Percentiles rank a stretch among this genome's conserved stretches.
These are phyloP conservation scores for Agrenia bidenticulata DNA, from an alignment of 2,888 invertebrate genomes.

Conservation along the genomic window DNA sequence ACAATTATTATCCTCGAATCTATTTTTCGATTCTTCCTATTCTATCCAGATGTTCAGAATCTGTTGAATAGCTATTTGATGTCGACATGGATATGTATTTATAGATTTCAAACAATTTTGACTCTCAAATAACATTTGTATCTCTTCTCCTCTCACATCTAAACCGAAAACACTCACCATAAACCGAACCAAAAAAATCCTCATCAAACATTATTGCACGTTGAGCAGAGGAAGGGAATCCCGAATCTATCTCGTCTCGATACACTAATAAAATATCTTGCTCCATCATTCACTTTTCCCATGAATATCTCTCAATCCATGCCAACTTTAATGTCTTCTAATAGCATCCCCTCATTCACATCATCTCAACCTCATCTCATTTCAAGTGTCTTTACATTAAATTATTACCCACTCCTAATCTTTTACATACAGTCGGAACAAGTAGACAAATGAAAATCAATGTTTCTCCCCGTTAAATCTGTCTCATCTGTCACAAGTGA, in stretches of 20 bases:
- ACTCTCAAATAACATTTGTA: slow-evolving; percentile 31
- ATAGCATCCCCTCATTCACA: slow-evolving; percentile 11
- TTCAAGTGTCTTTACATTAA: neutral
- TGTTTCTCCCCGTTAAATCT: neutral
- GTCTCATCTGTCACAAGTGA: neutral
- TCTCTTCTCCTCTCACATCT: slow-evolving; percentile 7
- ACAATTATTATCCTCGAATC: slow-evolving; percentile 52
- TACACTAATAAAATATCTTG: neutral
- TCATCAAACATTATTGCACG: slow-evolving; percentile 14
- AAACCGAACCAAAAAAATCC: slow-evolving; percentile 4
- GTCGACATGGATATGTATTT: slow-evolving; percentile 53
- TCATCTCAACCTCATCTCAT: slow-evolving; percentile 14
- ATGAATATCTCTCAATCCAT: slow-evolving; percentile 8
- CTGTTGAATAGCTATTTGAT: slow-evolving; percentile 52
- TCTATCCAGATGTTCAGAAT: slow-evolving; percentile 52
- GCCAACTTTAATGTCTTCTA: slow-evolving; percentile 9
- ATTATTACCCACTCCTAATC: neutral
- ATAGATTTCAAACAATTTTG: slow-evolving; percentile 52
- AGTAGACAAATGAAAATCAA: slow-evolving; percentile 6
- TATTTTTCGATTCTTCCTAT: slow-evolving; percentile 48
- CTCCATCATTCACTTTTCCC: neutral
- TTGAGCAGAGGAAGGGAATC: neutral
- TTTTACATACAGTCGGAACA: neutral
- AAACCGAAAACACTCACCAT: slow-evolving; percentile 4
- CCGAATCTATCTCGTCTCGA: neutral